These are phyloP conservation scores for Ameiurus melas DNA, from an alignment of 2,113 vertebrate genomes.

Conservation along the genomic window DNA sequence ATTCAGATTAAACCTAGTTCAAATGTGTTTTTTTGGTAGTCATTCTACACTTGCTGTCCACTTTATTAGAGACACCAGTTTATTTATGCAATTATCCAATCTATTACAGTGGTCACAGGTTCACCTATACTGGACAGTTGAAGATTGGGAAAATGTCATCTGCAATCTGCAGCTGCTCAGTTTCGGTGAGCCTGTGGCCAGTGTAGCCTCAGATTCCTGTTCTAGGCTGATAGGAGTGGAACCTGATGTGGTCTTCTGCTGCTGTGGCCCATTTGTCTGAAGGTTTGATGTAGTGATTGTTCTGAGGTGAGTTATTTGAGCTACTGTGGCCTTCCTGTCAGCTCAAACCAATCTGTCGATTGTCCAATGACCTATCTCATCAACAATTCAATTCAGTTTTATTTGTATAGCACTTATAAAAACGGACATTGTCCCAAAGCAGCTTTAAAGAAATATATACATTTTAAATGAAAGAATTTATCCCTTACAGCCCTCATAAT, in stretches of 20 bases:
- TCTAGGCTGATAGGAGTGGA: background rate
- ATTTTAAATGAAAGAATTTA: no score
- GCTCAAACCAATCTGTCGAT: background rate
- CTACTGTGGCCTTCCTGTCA: background rate
- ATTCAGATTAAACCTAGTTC: background rate
- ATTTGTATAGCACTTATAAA: no score
- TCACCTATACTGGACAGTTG: background rate
- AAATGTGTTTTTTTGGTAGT: background rate
- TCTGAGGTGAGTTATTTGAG: background rate
- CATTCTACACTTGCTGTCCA: background rate
- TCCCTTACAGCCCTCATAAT: background rate
- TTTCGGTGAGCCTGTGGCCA: background rate
- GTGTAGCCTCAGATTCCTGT: background rate
- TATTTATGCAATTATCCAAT: background rate
- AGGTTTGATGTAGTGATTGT: background rate
- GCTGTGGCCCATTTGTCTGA: background rate
- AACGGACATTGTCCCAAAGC: no score
- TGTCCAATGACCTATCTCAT: background rate
- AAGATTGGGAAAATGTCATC: background rate
- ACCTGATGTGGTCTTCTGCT: background rate
- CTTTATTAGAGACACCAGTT: background rate
- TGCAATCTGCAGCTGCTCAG: background rate
- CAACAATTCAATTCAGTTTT: background rate
- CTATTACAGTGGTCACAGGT: background rate
- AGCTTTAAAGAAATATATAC: no score